Conservation (phyloP, 2,888 invertebrate species). For the Taenaris catops region DNA sequence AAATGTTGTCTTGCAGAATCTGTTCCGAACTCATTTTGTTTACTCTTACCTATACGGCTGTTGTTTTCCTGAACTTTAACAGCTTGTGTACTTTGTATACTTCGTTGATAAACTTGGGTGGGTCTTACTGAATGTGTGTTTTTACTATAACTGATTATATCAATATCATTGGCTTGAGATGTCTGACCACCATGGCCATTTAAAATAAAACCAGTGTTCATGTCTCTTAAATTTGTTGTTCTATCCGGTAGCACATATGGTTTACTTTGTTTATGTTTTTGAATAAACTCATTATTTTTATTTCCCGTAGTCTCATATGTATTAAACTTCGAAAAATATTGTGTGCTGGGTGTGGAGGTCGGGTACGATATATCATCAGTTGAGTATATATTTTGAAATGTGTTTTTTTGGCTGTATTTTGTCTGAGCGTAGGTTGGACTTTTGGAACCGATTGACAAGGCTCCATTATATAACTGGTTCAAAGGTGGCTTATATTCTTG, state of each 20-base stretch:
- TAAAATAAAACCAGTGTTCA: slow-evolving; percentile 27
- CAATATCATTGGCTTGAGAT: slow-evolving; percentile 24
- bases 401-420: slow-evolving; percentile 46
- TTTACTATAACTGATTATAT: slow-evolving; percentile 9
- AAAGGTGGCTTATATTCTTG: slow-evolving; percentile 66
- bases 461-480: slow-evolving; percentile 58
- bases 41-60: slow-evolving; percentile 12
- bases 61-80: slow-evolving; percentile 35
- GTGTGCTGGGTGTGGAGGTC: slow-evolving; percentile 56
- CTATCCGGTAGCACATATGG: slow-evolving; percentile 18
- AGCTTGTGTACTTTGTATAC: slow-evolving; percentile 36
- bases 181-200: slow-evolving; percentile 41
- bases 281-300: slow-evolving; percentile 24
- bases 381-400: slow-evolving; percentile 34
- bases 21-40: slow-evolving; percentile 30
- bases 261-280: slow-evolving; percentile 42
- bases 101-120: slow-evolving; percentile 32
- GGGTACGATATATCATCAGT: slow-evolving; percentile 43
- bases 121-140: slow-evolving; percentile 32
- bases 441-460: slow-evolving; percentile 43
- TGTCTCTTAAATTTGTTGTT: slow-evolving; percentile 10
- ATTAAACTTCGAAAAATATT: slow-evolving; percentile 42
- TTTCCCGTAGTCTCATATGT: neutral
- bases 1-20: slow-evolving; percentile 41
- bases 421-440: slow-evolving; percentile 48